These are phyloP conservation scores for Terrapene triunguis DNA, from an alignment of 2,113 vertebrate genomes.

Conservation along the genomic window DNA sequence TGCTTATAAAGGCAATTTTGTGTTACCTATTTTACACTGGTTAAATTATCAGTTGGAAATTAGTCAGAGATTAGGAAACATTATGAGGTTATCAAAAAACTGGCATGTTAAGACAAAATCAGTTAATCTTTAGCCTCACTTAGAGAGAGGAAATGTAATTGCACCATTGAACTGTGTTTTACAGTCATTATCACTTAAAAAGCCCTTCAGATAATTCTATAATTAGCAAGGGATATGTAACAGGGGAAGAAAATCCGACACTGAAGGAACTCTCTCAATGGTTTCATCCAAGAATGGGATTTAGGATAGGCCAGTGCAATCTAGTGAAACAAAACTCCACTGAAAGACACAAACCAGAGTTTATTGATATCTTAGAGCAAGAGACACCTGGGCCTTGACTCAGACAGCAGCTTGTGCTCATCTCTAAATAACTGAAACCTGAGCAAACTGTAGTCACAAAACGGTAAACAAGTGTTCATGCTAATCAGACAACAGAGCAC, in stretches of 20 bases:
- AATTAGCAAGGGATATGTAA: conserved; percentile 44
- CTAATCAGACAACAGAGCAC: neutral
- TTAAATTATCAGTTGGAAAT: conserved; percentile 76
- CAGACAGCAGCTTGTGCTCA: neutral
- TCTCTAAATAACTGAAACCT: fast-evolving
- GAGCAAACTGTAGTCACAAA: neutral
- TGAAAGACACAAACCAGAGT: neutral
- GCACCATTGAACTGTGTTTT: conserved; percentile 70
- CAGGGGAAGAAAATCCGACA: neutral
- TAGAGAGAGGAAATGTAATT: conserved; percentile 77
- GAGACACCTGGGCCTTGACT: neutral
- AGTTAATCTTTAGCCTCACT: conserved; percentile 75
- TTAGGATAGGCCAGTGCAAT: neutral
- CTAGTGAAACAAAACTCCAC: conserved; percentile 1
- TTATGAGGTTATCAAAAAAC: conserved; percentile 69
- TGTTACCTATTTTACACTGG: conserved; percentile 37
- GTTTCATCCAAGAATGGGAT: conserved; percentile 29
- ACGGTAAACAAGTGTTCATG: neutral
- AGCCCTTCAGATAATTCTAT: conserved; percentile 57
- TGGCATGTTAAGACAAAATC: conserved; percentile 64
- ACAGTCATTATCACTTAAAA: conserved; percentile 64
- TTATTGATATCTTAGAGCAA: neutral
- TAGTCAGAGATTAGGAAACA: conserved; percentile 80
- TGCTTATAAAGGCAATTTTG: neutral
- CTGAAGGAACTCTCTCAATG: neutral